phyloP scores from a whole-genome alignment of 2,888 invertebrate species.

The Melanotus villosus region DNA sequence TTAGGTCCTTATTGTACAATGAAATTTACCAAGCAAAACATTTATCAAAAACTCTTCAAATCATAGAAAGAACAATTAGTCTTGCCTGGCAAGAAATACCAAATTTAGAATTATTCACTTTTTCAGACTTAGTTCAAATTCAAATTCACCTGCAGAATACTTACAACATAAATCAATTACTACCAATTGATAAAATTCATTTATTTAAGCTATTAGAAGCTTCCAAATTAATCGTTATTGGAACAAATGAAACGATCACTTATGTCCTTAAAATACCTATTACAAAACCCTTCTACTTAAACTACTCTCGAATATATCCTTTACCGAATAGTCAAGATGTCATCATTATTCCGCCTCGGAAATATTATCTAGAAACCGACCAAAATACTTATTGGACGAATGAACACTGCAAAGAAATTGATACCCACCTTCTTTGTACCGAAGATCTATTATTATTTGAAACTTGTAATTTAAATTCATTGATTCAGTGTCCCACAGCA shows the following conservation, averaged over 20 bases:
- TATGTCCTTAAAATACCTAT: conserved; percentile 40
- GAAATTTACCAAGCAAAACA: conserved; percentile 19
- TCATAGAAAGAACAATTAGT: conserved; percentile 33
- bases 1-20: conserved; percentile 20
- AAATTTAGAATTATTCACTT: conserved; percentile 35
- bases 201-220: conserved; percentile 30
- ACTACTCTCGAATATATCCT: too few relatives aligned
- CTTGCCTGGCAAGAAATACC: conserved; percentile 28
- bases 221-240: conserved; percentile 33
- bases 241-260: conserved; percentile 27
- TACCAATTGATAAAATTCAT: conserved; percentile 35
- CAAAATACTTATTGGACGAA: too few relatives aligned
- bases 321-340: too few relatives aligned
- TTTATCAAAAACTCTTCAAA: background rate
- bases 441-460: too few relatives aligned
- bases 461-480: too few relatives aligned
- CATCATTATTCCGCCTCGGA: too few relatives aligned
- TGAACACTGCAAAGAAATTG: too few relatives aligned
- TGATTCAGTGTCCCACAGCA: too few relatives aligned
- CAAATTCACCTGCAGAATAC: conserved; percentile 27
- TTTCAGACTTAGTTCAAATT: conserved; percentile 29
- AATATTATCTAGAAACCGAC: too few relatives aligned
- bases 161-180: conserved; percentile 34
- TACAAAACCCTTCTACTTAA: conserved; percentile 15
- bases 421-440: too few relatives aligned